Evolutionary conservation across 2,888 invertebrate genomes (phyloP).

Genomic region (Liodrosophila aerea): DNA sequence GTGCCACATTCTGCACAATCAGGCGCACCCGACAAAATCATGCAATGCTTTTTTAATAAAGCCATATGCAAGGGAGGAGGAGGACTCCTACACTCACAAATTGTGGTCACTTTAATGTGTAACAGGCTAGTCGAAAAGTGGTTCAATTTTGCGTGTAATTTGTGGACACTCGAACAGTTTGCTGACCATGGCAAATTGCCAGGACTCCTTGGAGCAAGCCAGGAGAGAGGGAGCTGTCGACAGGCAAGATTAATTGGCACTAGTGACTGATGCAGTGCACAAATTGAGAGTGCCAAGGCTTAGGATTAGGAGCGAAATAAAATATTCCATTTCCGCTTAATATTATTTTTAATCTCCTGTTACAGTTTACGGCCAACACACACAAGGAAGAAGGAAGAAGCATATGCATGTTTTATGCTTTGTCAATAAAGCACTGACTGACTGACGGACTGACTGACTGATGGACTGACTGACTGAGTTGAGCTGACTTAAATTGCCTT

Average conservation of each 20-base stretch:
- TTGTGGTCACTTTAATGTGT: conserved; percentile 65
- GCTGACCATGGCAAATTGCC: conserved; percentile 55
- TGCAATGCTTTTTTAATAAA: conserved; percentile 43
- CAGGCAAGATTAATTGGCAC: conserved; percentile 45
- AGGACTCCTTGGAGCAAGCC: conserved; percentile 4
- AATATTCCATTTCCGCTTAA: conserved; percentile 69
- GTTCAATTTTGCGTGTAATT: conserved; percentile 66
- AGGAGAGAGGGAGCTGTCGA: not conserved
- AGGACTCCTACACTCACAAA: conserved; percentile 25
- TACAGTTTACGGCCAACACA: conserved; percentile 57
- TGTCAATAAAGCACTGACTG: conserved; percentile 58
- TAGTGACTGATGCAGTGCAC: conserved; percentile 37
- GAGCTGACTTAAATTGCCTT: conserved; percentile 18
- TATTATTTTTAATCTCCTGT: conserved; percentile 72
- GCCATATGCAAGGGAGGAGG: not conserved
- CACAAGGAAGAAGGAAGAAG: not conserved
- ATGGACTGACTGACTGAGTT: conserved; percentile 15
- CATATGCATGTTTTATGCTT: conserved; percentile 67
- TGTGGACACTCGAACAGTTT: conserved; percentile 29
- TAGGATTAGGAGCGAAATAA: conserved; percentile 47
- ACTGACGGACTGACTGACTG: conserved; percentile 24
- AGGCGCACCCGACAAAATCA: conserved; percentile 21
- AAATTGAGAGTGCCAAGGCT: conserved; percentile 7
- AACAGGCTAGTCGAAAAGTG: conserved; percentile 54
- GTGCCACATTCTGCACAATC: conserved; percentile 38